Evolutionary conservation across 2,113 vertebrate species (phyloP).

Genomic region (Xyliphius kryptos): DNA sequence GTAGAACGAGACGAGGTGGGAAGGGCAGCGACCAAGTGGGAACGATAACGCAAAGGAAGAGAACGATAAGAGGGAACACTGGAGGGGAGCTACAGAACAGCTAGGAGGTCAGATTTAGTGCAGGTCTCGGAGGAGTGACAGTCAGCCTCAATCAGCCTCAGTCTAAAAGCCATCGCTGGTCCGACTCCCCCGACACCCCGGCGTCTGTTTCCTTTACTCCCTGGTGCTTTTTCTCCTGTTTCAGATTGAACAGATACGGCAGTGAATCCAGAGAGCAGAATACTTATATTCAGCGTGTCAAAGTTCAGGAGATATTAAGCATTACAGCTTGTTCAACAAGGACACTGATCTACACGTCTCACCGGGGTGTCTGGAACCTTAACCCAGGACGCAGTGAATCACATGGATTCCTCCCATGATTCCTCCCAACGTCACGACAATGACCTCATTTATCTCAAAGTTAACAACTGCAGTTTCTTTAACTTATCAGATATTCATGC

Average conservation of each 20-base stretch:
- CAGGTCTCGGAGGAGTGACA: slow-evolving; percentile 10
- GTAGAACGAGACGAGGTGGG: slow-evolving; percentile 22
- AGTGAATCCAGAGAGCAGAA: neutral
- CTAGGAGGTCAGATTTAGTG: slow-evolving; percentile 25
- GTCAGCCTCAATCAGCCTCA: slow-evolving; percentile 17
- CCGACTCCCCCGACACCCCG: slow-evolving; percentile 17
- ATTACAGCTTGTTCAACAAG: no score
- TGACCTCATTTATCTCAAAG: no score
- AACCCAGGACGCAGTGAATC: no score
- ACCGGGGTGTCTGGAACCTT: no score
- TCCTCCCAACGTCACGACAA: no score
- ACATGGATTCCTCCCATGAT: no score
- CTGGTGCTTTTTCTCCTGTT: neutral
- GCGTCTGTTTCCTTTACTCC: neutral
- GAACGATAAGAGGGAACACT: slow-evolving; percentile 17
- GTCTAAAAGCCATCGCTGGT: slow-evolving; percentile 33
- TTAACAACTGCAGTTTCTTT: no score
- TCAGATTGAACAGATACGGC: slow-evolving; percentile 4
- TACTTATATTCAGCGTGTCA: no score
- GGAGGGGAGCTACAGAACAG: slow-evolving; percentile 14
- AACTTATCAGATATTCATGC: no score
- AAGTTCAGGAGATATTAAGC: no score
- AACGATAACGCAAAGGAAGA: neutral
- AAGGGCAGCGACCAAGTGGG: neutral
- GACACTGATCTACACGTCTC: no score